Conservation (phyloP, 1,140 invertebrate genomes). For the Eriosoma lanigerum region DNA sequence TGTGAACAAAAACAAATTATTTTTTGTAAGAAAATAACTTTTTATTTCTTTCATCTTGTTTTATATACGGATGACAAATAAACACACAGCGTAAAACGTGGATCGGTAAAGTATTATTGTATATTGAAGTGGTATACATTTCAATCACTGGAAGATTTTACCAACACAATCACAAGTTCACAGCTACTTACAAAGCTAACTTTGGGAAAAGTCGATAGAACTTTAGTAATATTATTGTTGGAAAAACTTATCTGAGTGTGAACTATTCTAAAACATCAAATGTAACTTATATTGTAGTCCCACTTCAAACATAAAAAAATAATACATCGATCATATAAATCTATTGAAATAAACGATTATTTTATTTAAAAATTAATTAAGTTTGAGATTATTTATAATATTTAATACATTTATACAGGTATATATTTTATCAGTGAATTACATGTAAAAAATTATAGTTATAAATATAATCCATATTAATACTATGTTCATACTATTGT, state of each 20-base stretch:
- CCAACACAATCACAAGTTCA: background rate
- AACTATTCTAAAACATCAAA: constrained; percentile 1
- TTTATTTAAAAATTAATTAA: no score
- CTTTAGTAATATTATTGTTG: constrained; percentile 2
- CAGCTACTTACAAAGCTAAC: background rate
- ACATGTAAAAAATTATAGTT: no score
- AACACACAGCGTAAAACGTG: background rate
- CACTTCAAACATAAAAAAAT: background rate
- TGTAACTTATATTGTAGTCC: background rate
- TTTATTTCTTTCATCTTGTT: background rate
- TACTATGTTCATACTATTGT: no score
- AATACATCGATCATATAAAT: no score
- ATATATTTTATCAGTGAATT: no score
- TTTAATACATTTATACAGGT: no score
- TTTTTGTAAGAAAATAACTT: background rate
- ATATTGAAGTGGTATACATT: background rate
- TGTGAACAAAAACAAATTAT: background rate
- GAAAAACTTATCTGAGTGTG: background rate
- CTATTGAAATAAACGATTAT: no score
- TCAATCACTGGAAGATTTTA: background rate
- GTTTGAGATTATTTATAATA: no score
- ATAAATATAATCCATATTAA: no score
- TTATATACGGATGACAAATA: background rate
- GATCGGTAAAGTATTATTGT: background rate
- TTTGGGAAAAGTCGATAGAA: background rate